These are phyloP conservation scores for Andrena fulva DNA, from an alignment of 2,888 invertebrate species.

Conservation along the genomic window DNA sequence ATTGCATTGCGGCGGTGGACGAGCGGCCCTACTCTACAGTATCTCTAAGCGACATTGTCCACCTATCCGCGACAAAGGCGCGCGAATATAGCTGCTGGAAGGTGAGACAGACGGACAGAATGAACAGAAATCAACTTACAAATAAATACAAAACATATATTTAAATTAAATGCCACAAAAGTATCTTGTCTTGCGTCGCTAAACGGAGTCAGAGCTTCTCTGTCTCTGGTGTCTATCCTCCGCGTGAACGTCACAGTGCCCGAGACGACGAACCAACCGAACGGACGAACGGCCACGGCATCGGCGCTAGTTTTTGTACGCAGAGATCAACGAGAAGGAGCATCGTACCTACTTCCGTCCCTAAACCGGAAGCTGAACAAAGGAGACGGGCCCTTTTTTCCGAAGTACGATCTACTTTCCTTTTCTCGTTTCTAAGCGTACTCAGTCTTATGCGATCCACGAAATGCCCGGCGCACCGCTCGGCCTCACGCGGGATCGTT, in stretches of 20 bases:
- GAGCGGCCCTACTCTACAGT: neutral
- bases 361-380: slow-evolving; percentile 31
- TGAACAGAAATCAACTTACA: slow-evolving; percentile 70
- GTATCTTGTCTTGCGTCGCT: slow-evolving; percentile 62
- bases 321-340: slow-evolving; percentile 13
- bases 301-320: slow-evolving; percentile 31
- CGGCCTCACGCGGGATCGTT: slow-evolving; percentile 54
- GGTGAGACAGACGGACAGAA: slow-evolving; percentile 61
- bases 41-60: neutral
- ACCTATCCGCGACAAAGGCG: neutral
- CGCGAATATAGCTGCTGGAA: slow-evolving; percentile 25
- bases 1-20: too few species aligned
- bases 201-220: slow-evolving; percentile 40
- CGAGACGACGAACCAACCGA: slow-evolving; percentile 22
- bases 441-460: slow-evolving; percentile 66
- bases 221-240: slow-evolving; percentile 13
- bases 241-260: slow-evolving; percentile 58
- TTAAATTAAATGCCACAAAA: slow-evolving; percentile 80
- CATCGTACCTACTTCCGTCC: slow-evolving; percentile 11
- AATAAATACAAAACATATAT: slow-evolving; percentile 81
- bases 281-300: neutral
- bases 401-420: slow-evolving; percentile 24
- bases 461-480: slow-evolving; percentile 44
- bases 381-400: neutral
- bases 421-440: slow-evolving; percentile 32